A percentile compares a stretch with the other conserved stretches of the same genome.
phyloP scores from a whole-genome alignment of 30 jellyfish, hydroid and myxozoan species.

The Catostylus mosaicus region DNA sequence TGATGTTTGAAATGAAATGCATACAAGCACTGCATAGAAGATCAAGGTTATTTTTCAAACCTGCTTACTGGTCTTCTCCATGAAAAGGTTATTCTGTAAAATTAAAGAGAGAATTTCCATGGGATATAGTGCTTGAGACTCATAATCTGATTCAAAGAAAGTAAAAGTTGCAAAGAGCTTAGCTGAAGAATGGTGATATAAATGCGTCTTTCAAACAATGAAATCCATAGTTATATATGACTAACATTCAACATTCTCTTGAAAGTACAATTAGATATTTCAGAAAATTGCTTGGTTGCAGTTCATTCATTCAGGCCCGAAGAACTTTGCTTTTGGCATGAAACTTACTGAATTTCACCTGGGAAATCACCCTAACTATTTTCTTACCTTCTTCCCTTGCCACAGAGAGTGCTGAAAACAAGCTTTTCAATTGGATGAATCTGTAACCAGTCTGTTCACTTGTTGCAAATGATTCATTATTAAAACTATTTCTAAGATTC shows the following conservation, averaged over 20 bases:
- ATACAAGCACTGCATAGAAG: background rate
- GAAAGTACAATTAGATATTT: background rate
- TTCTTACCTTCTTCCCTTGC: background rate
- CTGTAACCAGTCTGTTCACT: conserved; percentile 10
- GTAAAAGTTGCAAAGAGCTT: background rate
- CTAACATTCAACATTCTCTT: background rate
- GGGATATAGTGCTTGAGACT: background rate
- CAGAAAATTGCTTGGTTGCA: too few relatives aligned
- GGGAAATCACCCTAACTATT: background rate
- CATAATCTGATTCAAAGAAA: too few relatives aligned
- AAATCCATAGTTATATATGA: background rate
- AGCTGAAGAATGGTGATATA: background rate
- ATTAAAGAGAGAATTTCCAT: background rate
- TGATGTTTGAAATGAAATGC: background rate
- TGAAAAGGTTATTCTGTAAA: background rate
- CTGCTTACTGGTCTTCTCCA: background rate
- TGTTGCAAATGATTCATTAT: background rate
- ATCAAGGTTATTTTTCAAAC: background rate
- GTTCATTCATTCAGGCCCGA: too few relatives aligned
- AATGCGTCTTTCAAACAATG: background rate
- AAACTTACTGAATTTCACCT: too few relatives aligned
- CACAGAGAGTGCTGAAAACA: background rate
- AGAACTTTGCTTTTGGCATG: too few relatives aligned
- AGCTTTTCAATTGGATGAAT: background rate
- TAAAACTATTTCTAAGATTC: background rate